These are phyloP conservation scores for Acridotheres tristis DNA, from an alignment of 2,797 vertebrate species.

Conservation along the genomic window DNA sequence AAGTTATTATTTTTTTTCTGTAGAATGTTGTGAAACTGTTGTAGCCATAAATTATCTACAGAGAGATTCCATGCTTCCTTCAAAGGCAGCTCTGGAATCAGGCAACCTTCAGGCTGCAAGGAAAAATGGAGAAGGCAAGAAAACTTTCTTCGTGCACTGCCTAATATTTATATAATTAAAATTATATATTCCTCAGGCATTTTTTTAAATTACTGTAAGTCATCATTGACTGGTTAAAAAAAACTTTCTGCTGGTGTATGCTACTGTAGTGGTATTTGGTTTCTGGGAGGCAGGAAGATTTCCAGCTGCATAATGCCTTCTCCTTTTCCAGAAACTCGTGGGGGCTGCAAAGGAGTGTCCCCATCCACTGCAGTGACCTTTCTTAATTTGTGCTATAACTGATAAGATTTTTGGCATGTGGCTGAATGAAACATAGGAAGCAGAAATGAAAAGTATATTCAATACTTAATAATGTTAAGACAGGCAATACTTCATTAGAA, in stretches of 20 bases:
- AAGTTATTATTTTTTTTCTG: background rate
- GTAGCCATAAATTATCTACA: background rate
- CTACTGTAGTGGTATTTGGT: background rate
- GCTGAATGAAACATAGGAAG: background rate
- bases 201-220: background rate
- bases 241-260: background rate
- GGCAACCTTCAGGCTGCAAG: background rate
- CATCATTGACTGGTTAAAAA: background rate
- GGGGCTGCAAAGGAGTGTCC: background rate
- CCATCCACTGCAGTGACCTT: background rate
- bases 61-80: background rate
- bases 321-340: background rate
- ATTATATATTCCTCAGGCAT: background rate
- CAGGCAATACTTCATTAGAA: constrained; percentile 21
- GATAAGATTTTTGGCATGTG: background rate
- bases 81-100: background rate
- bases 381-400: background rate
- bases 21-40: background rate
- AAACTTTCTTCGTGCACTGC: background rate
- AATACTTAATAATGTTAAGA: constrained; percentile 23
- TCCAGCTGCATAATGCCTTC: background rate
- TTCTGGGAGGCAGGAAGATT: background rate
- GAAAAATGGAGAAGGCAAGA: background rate
- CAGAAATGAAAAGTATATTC: constrained; percentile 24
- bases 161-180: background rate